These are phyloP conservation scores for Balaenoptera acutorostrata DNA, from an alignment of 2,113 vertebrate species.

Conservation along the genomic window DNA sequence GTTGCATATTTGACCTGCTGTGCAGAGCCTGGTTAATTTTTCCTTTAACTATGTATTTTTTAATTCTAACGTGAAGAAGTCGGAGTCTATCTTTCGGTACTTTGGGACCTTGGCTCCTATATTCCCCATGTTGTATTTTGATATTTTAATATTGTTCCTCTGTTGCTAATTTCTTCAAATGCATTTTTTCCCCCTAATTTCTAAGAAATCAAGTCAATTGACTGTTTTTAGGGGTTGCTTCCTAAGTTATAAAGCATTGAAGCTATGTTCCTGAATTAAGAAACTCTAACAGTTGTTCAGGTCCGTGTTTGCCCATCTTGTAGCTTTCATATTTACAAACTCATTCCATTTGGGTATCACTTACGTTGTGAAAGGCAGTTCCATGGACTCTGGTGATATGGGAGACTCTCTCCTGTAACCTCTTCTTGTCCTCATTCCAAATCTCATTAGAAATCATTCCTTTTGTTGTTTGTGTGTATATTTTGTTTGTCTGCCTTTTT, in stretches of 20 bases:
- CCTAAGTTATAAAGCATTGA: background rate
- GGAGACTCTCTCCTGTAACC: background rate
- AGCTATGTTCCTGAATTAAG: background rate
- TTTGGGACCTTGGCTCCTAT: slow-evolving; percentile 37
- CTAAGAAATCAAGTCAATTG: slow-evolving; percentile 11
- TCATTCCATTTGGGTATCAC: background rate
- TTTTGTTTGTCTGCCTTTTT: slow-evolving; percentile 65
- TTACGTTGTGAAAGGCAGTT: background rate
- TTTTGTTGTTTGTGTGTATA: slow-evolving; percentile 30
- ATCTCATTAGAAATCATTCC: slow-evolving; percentile 38
- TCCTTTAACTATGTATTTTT: slow-evolving; percentile 37
- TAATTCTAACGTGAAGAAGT: slow-evolving; percentile 71
- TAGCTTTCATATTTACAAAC: background rate
- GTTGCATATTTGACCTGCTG: slow-evolving; percentile 48
- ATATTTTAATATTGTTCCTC: background rate
- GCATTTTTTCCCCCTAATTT: background rate
- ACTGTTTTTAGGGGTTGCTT: background rate
- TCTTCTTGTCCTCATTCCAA: background rate
- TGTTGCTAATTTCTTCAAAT: slow-evolving; percentile 35
- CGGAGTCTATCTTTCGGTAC: slow-evolving; percentile 33
- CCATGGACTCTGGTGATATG: accelerated
- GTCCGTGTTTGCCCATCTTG: accelerated
- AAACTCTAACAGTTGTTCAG: background rate
- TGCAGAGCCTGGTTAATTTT: slow-evolving; percentile 25
- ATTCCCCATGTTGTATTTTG: slow-evolving; percentile 1